phyloP scores from a whole-genome alignment of 2,113 vertebrate genomes.

The Cebus imitator region DNA sequence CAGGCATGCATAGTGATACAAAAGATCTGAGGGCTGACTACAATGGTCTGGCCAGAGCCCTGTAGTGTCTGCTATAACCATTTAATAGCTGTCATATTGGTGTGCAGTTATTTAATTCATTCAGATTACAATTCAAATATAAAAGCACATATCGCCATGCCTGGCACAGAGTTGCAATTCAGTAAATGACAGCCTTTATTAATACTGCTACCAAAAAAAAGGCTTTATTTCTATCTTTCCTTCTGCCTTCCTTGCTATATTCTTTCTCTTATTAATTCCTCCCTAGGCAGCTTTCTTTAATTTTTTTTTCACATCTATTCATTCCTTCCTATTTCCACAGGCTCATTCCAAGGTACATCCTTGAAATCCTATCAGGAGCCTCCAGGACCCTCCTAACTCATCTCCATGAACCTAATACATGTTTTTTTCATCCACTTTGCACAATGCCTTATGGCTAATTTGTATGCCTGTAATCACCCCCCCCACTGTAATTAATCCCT shows the following conservation, averaged over 20 bases:
- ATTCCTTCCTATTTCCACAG: neutral
- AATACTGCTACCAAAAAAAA: neutral
- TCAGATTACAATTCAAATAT: neutral
- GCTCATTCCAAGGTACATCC: no score
- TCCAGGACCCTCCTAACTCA: neutral
- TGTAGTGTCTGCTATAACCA: neutral
- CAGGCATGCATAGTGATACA: neutral
- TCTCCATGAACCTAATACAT: rapidly evolving
- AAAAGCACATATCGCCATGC: neutral
- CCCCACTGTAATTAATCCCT: neutral
- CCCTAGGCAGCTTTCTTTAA: neutral
- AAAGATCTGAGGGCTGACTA: neutral
- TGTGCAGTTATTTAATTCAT: neutral
- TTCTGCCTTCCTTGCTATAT: neutral
- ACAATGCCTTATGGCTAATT: rapidly evolving
- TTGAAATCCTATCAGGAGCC: neutral
- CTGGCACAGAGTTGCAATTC: neutral
- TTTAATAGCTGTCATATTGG: neutral
- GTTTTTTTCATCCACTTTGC: neutral
- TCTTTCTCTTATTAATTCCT: neutral
- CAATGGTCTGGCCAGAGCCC: neutral
- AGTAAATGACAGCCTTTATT: neutral
- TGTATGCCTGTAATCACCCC: no score
- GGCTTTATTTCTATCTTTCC: neutral
- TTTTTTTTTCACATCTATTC: neutral